A percentile compares a stretch with the other conserved stretches of the same genome.
Evolutionary conservation across 2,888 invertebrate genomes (phyloP).

Genomic region (Synergus laeviventris): DNA sequence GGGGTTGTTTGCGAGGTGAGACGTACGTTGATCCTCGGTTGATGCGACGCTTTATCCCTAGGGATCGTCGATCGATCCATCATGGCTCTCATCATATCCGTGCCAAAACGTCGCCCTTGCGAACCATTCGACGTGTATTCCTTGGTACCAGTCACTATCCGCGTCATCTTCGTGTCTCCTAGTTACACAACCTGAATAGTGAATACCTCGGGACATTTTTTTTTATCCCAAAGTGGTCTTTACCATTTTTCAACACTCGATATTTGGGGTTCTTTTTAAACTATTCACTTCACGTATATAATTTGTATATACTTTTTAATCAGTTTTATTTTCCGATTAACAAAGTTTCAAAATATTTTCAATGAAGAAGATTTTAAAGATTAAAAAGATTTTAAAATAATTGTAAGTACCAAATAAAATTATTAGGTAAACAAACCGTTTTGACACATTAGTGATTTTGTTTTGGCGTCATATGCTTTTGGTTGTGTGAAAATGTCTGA

Average conservation of each 20-base stretch:
- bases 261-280: too few relatives aligned
- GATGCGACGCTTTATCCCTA: slow-evolving; percentile 71
- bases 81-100: slow-evolving; percentile 59
- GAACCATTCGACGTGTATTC: slow-evolving; percentile 49
- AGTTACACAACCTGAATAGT: slow-evolving; percentile 17
- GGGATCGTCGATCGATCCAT: slow-evolving; percentile 72
- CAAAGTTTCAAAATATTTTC: too few relatives aligned
- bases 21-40: slow-evolving; percentile 69
- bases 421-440: too few relatives aligned
- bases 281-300: too few relatives aligned
- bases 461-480: too few relatives aligned
- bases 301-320: too few relatives aligned
- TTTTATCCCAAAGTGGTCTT: not conserved
- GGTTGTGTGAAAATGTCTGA: too few relatives aligned
- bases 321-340: too few relatives aligned
- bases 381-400: too few relatives aligned
- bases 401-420: too few relatives aligned
- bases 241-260: not conserved
- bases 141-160: slow-evolving; percentile 47
- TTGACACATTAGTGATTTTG: too few relatives aligned
- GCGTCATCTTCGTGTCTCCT: slow-evolving; percentile 42
- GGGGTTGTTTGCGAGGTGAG: slow-evolving; percentile 60
- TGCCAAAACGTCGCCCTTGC: slow-evolving; percentile 40
- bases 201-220: not conserved
- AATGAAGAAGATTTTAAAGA: too few relatives aligned